Evolutionary conservation across 2,888 invertebrate genomes (phyloP).

Genomic region (Penaeus monodon): DNA sequence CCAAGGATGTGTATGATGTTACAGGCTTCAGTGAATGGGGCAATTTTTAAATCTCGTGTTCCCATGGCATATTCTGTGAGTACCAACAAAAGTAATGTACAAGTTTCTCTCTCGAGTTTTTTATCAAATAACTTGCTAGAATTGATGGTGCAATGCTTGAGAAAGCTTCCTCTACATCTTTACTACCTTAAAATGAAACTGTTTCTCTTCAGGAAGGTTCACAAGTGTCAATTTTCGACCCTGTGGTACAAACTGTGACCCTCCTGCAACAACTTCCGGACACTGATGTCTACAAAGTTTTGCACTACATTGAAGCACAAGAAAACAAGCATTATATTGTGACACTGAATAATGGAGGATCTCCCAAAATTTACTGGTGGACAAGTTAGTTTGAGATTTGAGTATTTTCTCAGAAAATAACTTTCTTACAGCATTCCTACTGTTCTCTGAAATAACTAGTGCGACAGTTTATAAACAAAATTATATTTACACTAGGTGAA

Average conservation of each 20-base stretch:
- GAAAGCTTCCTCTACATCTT: background rate
- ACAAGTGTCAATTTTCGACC: slow-evolving; percentile 38
- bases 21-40: slow-evolving; percentile 38
- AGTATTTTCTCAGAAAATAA: background rate
- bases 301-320: slow-evolving; percentile 29
- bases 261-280: slow-evolving; percentile 35
- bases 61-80: slow-evolving; percentile 33
- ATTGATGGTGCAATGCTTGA: no score
- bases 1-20: slow-evolving; percentile 24
- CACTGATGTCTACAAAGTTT: slow-evolving; percentile 3
- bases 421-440: background rate
- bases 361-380: slow-evolving; percentile 25
- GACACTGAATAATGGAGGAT: background rate
- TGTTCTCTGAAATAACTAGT: background rate
- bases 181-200: background rate
- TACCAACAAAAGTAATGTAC: background rate
- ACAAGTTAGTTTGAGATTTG: slow-evolving; percentile 11
- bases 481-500: background rate
- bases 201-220: slow-evolving; percentile 11
- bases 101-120: background rate
- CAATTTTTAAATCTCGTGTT: slow-evolving; percentile 32
- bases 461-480: background rate
- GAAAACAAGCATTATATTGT: slow-evolving; percentile 40
- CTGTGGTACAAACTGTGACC: background rate
- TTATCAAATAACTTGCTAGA: no score